Base-by-base conservation (phyloP, 2,113 vertebrate genomes). In the Peucedramus taeniatus region DNA sequence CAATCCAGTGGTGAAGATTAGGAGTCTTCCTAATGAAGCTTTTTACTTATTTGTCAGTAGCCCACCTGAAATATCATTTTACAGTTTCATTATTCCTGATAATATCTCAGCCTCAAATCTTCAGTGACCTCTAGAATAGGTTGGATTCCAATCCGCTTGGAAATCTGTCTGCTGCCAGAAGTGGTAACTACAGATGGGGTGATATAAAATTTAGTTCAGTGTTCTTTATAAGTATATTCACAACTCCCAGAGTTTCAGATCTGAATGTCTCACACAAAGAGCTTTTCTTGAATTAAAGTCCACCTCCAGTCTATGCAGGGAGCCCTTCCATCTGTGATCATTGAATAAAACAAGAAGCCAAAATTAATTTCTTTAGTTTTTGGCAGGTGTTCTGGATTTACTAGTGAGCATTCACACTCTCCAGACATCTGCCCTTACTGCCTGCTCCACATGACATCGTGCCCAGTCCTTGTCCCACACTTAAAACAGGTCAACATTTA, bases 371-470 rank as follows among this genome's bases (percentile, higher is more conserved):
- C 35, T 50, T 31, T 65, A 76, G 45, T 77, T 88, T 83, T 95
- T 96, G 90, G 92, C 94, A 93, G 59, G 79, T 93, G 56, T 90
- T 93, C 50, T 77, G 47, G 37, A 76, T 93, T 95, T 93, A 57
- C 63, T 88, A 86, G 45, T 50, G 88, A 92, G 86, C 33, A 47
- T 90, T 88, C 64, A 66, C 14, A 13, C 59, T 86, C 83, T 92
- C 86, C 83, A 94, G 92, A 93, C 66, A 92, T 92, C 92, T 95
- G 92, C 90, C 94, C 90, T 94, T 90, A 75, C 45, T 96, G 53
- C 79, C 50, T 80, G 49, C 40, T 88, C 16, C 79, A 53, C 44
- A 40, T 72, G 86, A 94, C 59, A 42, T 37, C 83, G 63, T 94
- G 85, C 75, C 74, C 78, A 88, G 40, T 57, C 45, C 45, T 88